Percentiles rank a stretch among this genome's conserved stretches.
Evolutionary conservation across 2,888 invertebrate species (phyloP).

Genomic region (Lasiommata megera): DNA sequence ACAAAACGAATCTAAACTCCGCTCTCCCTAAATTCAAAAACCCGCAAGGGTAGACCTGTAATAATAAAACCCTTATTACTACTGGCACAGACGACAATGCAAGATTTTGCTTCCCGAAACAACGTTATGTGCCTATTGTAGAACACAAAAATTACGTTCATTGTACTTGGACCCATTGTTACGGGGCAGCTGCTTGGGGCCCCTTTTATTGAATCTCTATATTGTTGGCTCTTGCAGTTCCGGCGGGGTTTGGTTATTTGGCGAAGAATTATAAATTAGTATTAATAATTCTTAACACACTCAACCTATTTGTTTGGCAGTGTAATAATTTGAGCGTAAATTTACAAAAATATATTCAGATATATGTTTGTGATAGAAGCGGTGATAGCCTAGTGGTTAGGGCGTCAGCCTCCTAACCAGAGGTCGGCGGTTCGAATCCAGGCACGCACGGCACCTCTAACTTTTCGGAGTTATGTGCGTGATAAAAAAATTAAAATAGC

Average conservation of each 20-base stretch:
- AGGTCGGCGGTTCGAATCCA: too few relatives aligned
- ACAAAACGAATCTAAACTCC: not conserved
- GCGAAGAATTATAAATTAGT: conserved; percentile 21
- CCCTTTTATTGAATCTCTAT: conserved; percentile 5
- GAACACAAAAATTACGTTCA: conserved; percentile 3
- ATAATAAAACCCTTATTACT: conserved; percentile 11
- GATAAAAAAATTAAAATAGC: too few relatives aligned
- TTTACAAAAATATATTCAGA: too few relatives aligned
- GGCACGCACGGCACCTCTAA: too few relatives aligned
- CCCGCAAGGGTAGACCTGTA: not conserved
- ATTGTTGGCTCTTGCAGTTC: not conserved
- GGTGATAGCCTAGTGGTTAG: too few relatives aligned
- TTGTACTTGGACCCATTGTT: conserved; percentile 33
- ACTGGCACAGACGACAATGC: conserved; percentile 4
- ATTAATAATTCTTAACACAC: conserved; percentile 9
- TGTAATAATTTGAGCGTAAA: not conserved
- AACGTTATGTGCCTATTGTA: conserved; percentile 23
- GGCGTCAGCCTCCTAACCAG: too few relatives aligned
- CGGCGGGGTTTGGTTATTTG: conserved; percentile 19
- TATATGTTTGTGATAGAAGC: too few relatives aligned
- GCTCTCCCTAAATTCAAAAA: not conserved
- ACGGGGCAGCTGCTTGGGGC: conserved; percentile 26
- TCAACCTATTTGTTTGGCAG: not conserved
- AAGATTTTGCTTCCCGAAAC: conserved; percentile 27
- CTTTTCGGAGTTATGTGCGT: too few relatives aligned